Conservation (phyloP, 2,113 vertebrate species). For the Barnardius zonarius region DNA sequence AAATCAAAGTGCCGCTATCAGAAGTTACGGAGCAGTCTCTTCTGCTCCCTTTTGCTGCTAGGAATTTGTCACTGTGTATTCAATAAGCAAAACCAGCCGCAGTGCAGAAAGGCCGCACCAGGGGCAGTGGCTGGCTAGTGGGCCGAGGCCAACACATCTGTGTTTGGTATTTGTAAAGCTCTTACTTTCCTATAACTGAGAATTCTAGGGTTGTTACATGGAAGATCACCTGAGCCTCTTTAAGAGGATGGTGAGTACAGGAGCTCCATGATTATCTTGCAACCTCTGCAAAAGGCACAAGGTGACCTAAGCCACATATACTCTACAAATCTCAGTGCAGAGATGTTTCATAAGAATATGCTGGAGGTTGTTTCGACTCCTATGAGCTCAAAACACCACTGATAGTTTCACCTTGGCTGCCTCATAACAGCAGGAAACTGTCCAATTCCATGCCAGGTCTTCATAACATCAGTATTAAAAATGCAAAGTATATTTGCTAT, state of each 20-base stretch:
- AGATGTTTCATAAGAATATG: neutral
- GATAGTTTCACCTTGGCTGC: neutral
- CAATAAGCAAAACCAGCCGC: neutral
- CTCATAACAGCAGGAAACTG: neutral
- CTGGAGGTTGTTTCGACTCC: neutral
- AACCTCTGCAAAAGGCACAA: neutral
- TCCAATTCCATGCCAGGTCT: neutral
- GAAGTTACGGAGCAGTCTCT: neutral
- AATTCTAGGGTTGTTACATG: neutral
- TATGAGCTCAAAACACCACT: neutral
- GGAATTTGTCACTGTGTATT: neutral
- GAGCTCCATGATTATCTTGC: neutral
- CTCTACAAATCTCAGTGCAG: neutral
- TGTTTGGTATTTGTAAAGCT: neutral
- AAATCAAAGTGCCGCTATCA: neutral
- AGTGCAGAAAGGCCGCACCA: too few relatives aligned
- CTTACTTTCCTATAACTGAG: neutral
- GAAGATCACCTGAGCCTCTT: neutral
- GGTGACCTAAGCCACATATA: accelerated
- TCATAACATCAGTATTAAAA: neutral
- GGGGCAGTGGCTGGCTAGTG: neutral
- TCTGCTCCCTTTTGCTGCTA: neutral
- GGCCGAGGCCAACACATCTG: neutral
- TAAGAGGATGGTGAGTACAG: neutral
- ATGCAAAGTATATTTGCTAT: neutral